These are phyloP conservation scores for Cherax destructor DNA, from an alignment of 1,140 invertebrate genomes.

Conservation along the genomic window DNA sequence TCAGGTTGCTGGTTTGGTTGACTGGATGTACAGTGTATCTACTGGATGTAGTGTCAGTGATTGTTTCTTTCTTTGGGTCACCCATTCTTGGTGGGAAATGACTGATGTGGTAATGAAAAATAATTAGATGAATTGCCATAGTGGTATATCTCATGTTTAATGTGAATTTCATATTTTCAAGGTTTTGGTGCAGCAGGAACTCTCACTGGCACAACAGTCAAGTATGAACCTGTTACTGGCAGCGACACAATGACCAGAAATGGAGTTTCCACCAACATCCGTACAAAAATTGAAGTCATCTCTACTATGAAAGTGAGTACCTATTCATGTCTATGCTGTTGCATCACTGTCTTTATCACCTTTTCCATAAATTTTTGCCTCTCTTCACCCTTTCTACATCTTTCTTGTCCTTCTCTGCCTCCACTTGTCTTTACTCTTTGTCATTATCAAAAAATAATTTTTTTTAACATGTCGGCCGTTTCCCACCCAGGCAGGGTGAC, in stretches of 20 bases:
- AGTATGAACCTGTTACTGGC: slow-evolving; percentile 91
- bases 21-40: no score
- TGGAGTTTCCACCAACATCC: slow-evolving; percentile 87
- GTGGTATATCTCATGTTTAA: no score
- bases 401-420: not conserved
- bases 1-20: no score
- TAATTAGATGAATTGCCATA: no score
- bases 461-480: no score
- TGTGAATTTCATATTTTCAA: slow-evolving; percentile 50
- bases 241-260: slow-evolving; percentile 94
- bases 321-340: not conserved
- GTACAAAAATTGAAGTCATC: slow-evolving; percentile 95
- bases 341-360: not conserved
- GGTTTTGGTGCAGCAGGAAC: slow-evolving; percentile 79
- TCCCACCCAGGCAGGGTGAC: no score
- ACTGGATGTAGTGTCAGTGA: no score
- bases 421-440: no score
- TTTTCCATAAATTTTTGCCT: not conserved
- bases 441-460: no score
- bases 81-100: no score
- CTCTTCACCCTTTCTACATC: not conserved
- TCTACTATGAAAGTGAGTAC: slow-evolving; percentile 85
- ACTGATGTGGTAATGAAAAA: no score
- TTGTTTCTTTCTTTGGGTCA: no score
- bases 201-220: slow-evolving; percentile 83